Conservation (phyloP, 2,888 invertebrate species). For the Protophormia terraenovae region DNA sequence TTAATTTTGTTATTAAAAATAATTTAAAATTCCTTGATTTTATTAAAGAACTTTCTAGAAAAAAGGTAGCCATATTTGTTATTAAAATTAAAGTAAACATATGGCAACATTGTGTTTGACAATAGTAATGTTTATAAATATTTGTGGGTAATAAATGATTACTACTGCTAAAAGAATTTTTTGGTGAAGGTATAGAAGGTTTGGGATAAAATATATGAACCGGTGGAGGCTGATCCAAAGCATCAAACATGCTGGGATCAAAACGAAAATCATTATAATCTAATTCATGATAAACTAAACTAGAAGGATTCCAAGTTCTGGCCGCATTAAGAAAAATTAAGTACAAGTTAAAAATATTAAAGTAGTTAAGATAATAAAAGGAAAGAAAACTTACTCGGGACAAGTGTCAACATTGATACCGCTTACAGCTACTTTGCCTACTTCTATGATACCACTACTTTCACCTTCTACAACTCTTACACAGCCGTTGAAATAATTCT, state of each 20-base stretch:
- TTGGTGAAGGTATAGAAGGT: conserved; percentile 79
- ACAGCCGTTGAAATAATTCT: conserved; percentile 90
- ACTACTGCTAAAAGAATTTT: conserved; percentile 52
- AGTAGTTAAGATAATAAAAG: neutral
- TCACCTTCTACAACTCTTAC: conserved; percentile 91
- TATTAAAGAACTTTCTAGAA: conserved; percentile 15
- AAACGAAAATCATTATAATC: conserved; percentile 78
- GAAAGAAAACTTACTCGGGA: conserved; percentile 86
- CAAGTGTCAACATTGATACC: conserved; percentile 92
- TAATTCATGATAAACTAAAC: conserved; percentile 84
- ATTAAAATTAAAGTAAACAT: neutral
- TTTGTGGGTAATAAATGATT: neutral
- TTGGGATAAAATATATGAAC: conserved; percentile 87
- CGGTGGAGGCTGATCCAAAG: conserved; percentile 86
- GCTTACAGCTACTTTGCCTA: conserved; percentile 88
- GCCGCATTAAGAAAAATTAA: too few relatives aligned
- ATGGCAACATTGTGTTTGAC: conserved; percentile 16
- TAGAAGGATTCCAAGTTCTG: conserved; percentile 85
- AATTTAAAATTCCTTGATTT: conserved; percentile 30
- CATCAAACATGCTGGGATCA: conserved; percentile 84
- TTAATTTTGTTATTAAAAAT: conserved; percentile 45
- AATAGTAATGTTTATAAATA: neutral
- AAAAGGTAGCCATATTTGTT: neutral
- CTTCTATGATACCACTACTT: conserved; percentile 85
- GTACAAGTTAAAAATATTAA: too few relatives aligned